Conservation (phyloP, 2,888 invertebrate genomes). For the Ormia ochracea region DNA sequence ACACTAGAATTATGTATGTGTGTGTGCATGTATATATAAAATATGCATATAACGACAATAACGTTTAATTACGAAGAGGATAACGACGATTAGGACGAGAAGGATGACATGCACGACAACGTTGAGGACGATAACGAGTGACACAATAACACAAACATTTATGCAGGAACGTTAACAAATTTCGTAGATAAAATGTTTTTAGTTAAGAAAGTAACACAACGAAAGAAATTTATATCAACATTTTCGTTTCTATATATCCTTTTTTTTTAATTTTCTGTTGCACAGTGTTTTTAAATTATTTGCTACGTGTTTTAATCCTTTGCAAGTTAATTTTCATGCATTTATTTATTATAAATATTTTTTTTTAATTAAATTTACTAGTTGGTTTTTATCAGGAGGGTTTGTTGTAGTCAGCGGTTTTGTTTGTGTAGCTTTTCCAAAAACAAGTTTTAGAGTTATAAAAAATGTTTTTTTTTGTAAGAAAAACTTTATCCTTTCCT, state of each 20-base stretch:
- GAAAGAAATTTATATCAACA: background rate
- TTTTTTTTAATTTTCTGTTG: background rate
- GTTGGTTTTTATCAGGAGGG: background rate
- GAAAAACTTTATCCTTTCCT: background rate
- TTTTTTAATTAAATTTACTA: background rate
- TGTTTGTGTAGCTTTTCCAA: slow-evolving; percentile 49
- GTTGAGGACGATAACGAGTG: slow-evolving; percentile 10
- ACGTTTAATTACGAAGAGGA: slow-evolving; percentile 35
- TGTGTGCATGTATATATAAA: background rate
- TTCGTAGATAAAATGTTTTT: background rate
- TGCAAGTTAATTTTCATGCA: background rate
- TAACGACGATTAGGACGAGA: background rate
- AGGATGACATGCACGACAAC: slow-evolving; percentile 2
- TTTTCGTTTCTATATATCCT: background rate
- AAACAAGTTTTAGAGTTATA: background rate
- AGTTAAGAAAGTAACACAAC: background rate
- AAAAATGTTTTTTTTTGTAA: background rate
- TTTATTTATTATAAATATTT: too few species aligned
- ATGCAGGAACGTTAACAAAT: background rate
- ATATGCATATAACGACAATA: slow-evolving; percentile 16
- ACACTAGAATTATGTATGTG: slow-evolving; percentile 14
- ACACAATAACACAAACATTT: slow-evolving; percentile 11
- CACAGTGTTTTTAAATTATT: background rate
- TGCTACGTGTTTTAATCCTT: background rate
- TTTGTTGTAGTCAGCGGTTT: background rate